Percentiles rank a stretch among this genome's conserved stretches.
Evolutionary conservation across 2,888 invertebrate species (phyloP).

Genomic region (Alsophila aescularia): DNA sequence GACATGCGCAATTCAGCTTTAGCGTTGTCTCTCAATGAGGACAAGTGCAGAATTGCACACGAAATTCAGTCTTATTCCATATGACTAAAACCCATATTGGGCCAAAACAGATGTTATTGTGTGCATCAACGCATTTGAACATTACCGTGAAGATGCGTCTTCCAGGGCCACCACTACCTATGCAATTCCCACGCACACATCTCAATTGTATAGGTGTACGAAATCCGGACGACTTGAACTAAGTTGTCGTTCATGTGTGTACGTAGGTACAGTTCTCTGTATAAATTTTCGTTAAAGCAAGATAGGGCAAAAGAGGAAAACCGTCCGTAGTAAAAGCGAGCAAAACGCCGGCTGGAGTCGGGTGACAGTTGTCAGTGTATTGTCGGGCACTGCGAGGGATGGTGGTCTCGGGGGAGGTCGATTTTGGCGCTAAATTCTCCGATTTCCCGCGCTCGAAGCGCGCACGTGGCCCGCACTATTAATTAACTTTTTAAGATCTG

Average conservation of each 20-base stretch:
- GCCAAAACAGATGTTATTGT: constrained; percentile 47
- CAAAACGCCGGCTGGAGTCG: constrained; percentile 65
- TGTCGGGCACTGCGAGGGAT: constrained; percentile 67
- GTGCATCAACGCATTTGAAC: constrained; percentile 67
- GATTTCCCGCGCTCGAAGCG: constrained; percentile 67
- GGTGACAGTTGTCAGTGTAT: constrained; percentile 76
- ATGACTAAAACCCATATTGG: constrained; percentile 52
- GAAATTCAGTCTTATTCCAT: constrained; percentile 54
- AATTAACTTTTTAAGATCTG: constrained; percentile 48
- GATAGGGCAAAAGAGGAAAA: constrained; percentile 78
- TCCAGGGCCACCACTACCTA: constrained; percentile 51
- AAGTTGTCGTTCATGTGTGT: constrained; percentile 69
- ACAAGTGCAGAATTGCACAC: constrained; percentile 42
- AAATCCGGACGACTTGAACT: constrained; percentile 47
- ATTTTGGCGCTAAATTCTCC: constrained; percentile 65
- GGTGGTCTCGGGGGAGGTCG: constrained; percentile 65
- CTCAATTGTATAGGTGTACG: constrained; percentile 31
- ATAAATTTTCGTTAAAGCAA: constrained; percentile 75
- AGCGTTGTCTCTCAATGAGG: constrained; percentile 58
- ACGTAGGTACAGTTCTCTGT: constrained; percentile 60
- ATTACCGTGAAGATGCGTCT: constrained; percentile 64
- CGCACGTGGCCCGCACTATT: constrained; percentile 60
- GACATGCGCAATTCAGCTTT: constrained; percentile 73
- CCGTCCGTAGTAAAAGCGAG: constrained; percentile 69
- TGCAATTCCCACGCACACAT: constrained; percentile 48